Percentiles rank a stretch among this genome's conserved stretches.
These are phyloP conservation scores for Macrosiphum euphorbiae DNA, from an alignment of 2,888 invertebrate genomes.

Conservation along the genomic window DNA sequence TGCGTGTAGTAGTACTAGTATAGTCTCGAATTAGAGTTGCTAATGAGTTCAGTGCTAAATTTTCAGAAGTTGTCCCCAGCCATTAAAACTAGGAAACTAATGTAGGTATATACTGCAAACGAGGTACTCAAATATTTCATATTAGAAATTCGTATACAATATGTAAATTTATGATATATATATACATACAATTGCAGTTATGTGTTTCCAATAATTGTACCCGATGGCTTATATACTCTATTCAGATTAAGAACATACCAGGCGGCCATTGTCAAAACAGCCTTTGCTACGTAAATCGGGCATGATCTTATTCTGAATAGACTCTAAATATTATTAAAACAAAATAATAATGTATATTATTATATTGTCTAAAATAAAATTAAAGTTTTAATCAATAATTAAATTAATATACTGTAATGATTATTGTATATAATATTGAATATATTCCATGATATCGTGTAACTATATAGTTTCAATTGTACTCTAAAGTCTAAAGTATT, in stretches of 20 bases:
- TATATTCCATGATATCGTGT: not conserved
- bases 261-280: too few relatives aligned
- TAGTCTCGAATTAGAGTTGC: constrained; percentile 48
- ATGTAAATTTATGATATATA: not conserved
- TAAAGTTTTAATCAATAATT: not conserved
- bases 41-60: constrained; percentile 46
- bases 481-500: not conserved
- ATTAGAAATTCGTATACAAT: not conserved
- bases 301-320: too few relatives aligned
- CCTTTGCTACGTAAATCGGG: too few relatives aligned
- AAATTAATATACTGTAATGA: not conserved
- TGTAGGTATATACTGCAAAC: not conserved
- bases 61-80: constrained; percentile 17
- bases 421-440: not conserved
- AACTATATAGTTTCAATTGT: not conserved
- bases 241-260: too few relatives aligned
- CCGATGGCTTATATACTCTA: not conserved
- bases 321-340: not conserved
- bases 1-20: not conserved
- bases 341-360: not conserved
- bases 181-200: not conserved
- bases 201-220: not conserved
- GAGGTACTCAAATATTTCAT: not conserved
- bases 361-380: not conserved
- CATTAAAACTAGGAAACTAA: constrained; percentile 7